Evolutionary conservation across 2,113 vertebrate species (phyloP).

Genomic region (Lamprotornis superbus): DNA sequence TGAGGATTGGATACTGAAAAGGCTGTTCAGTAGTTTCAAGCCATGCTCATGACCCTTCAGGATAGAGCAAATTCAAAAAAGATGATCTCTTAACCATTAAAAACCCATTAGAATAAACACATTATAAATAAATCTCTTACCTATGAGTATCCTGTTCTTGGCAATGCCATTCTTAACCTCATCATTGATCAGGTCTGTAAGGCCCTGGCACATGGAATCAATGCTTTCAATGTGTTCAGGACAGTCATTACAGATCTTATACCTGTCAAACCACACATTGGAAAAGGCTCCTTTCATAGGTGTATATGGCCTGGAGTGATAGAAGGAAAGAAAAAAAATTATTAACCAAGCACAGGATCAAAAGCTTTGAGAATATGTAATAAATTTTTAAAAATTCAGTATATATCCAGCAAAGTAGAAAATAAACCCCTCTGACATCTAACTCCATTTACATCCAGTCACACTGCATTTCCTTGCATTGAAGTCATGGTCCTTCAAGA

Average conservation of each 20-base stretch:
- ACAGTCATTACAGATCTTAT: constrained; percentile 82
- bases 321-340: not conserved
- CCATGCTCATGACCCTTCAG: not conserved
- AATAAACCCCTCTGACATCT: not conserved
- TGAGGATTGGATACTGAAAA: not conserved
- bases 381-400: not conserved
- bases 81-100: not conserved
- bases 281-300: constrained; percentile 81
- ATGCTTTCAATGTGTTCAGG: constrained; percentile 87
- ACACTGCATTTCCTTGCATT: not conserved
- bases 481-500: not conserved
- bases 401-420: not conserved
- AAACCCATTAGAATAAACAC: not conserved
- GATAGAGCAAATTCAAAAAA: not conserved
- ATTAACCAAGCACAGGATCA: not conserved
- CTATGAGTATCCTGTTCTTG: constrained; percentile 84
- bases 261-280: constrained; percentile 90
- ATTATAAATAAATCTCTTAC: constrained; percentile 62
- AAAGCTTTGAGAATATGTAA: not conserved
- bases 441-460: not conserved
- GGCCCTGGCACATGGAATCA: constrained; percentile 76
- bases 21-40: not conserved
- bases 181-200: constrained; percentile 79
- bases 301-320: constrained; percentile 82
- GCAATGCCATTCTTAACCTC: constrained; percentile 80